Percentiles rank a stretch among this genome's conserved stretches.
These are phyloP conservation scores for Zaprionus nigranus DNA, from an alignment of 1,140 invertebrate species.

Conservation along the genomic window DNA sequence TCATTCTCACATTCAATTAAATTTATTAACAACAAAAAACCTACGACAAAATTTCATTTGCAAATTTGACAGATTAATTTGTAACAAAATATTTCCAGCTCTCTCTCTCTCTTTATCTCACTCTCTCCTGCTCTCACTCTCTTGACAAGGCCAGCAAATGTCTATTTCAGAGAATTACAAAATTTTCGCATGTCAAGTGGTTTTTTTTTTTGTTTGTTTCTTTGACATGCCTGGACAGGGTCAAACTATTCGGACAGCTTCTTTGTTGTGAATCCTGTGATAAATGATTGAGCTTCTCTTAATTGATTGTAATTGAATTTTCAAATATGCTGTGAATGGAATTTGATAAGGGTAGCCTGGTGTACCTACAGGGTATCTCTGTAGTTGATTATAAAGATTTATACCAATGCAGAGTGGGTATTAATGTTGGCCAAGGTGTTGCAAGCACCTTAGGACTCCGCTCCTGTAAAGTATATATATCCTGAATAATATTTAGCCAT, in stretches of 20 bases:
- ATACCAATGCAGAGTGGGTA: too few relatives aligned
- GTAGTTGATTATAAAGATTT: too few relatives aligned
- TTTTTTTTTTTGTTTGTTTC: background rate
- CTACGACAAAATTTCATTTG: constrained; percentile 23
- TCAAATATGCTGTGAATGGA: background rate
- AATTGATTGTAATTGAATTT: constrained; percentile 11
- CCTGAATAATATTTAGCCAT: too few relatives aligned
- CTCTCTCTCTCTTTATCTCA: background rate
- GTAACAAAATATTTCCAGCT: constrained; percentile 29
- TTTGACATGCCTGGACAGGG: background rate
- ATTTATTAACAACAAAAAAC: constrained; percentile 36
- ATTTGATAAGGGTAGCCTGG: background rate
- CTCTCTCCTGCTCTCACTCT: too few relatives aligned
- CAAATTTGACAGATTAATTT: constrained; percentile 41
- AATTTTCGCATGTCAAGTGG: constrained; percentile 5
- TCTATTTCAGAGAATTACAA: background rate
- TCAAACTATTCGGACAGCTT: background rate
- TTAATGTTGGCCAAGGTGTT: too few relatives aligned
- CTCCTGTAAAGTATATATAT: too few relatives aligned
- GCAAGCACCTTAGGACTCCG: too few relatives aligned
- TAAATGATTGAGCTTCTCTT: constrained; percentile 3
- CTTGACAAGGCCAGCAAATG: background rate
- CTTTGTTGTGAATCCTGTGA: background rate
- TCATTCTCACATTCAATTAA: constrained; percentile 13
- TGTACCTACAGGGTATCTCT: background rate